These are phyloP conservation scores for Nycticorax nycticorax DNA, from an alignment of 2,113 vertebrate species.

Conservation along the genomic window DNA sequence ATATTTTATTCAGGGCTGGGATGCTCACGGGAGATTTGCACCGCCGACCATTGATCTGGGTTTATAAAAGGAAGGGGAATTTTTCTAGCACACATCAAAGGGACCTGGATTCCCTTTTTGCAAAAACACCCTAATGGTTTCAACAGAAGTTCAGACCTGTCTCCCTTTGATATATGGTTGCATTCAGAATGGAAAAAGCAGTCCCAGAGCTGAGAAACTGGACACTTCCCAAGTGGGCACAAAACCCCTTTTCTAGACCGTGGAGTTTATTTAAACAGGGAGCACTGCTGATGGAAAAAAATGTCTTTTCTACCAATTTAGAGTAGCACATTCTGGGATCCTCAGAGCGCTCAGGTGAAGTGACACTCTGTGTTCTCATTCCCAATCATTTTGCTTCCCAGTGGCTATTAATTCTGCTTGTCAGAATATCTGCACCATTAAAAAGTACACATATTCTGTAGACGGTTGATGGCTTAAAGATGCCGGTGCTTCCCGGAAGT, in stretches of 20 bases:
- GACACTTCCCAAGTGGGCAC: constrained; percentile 54
- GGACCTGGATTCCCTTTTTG: constrained; percentile 60
- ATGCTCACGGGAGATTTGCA: constrained; percentile 38
- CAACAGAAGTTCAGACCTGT: constrained; percentile 75
- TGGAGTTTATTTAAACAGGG: constrained; percentile 48
- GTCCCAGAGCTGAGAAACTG: constrained; percentile 33
- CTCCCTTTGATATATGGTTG: constrained; percentile 69
- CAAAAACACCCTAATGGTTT: constrained; percentile 76
- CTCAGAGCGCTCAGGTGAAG: not conserved
- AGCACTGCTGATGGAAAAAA: constrained; percentile 24
- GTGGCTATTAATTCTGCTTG: not conserved
- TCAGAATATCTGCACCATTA: not conserved
- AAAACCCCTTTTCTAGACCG: constrained; percentile 43
- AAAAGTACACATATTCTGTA: not conserved
- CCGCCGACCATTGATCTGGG: constrained; percentile 55
- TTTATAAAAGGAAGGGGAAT: constrained; percentile 69
- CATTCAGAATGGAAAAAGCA: constrained; percentile 65
- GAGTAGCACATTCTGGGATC: not conserved
- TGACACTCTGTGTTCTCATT: not conserved
- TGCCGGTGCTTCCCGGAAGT: not conserved
- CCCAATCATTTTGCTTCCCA: not conserved
- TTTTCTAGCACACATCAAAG: constrained; percentile 77
- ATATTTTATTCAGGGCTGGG: constrained; percentile 52
- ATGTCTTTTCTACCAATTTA: not conserved
- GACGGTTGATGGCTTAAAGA: not conserved